Percentiles rank a stretch among this genome's conserved stretches.
Conservation (phyloP, 2,888 invertebrate genomes). For the Catocala sponsa region DNA sequence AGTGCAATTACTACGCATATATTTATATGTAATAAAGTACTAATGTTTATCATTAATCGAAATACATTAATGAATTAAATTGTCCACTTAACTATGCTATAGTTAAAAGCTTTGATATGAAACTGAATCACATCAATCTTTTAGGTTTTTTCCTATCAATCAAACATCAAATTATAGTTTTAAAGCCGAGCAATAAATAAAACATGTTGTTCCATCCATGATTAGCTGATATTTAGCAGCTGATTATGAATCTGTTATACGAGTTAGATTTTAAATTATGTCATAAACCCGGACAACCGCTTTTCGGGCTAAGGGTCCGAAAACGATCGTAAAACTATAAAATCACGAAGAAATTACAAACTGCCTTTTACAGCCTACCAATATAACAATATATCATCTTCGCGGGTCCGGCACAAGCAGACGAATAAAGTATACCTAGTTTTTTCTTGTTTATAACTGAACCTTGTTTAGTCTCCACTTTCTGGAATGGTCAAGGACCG, state of each 20-base stretch:
- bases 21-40: no score
- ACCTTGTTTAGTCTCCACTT: slow-evolving; percentile 70
- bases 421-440: slow-evolving; percentile 53
- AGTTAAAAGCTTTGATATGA: not conserved
- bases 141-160: slow-evolving; percentile 19
- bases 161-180: slow-evolving; percentile 34
- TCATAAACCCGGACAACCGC: slow-evolving; percentile 67
- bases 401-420: slow-evolving; percentile 62
- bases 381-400: slow-evolving; percentile 84
- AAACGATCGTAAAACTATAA: slow-evolving; percentile 80
- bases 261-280: slow-evolving; percentile 64
- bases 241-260: slow-evolving; percentile 70
- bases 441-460: slow-evolving; percentile 65
- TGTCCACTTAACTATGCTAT: no score
- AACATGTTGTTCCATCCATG: slow-evolving; percentile 52
- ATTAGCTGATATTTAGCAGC: slow-evolving; percentile 66
- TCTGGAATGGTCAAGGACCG: slow-evolving; percentile 81
- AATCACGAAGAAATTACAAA: slow-evolving; percentile 79
- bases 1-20: no score
- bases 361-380: slow-evolving; percentile 75
- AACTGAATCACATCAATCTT: slow-evolving; percentile 7
- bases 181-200: slow-evolving; percentile 53
- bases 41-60: no score
- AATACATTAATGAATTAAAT: no score
- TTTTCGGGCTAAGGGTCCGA: slow-evolving; percentile 70